Evolutionary conservation across 2,113 vertebrate genomes (phyloP).

Genomic region (Ictalurus furcatus): DNA sequence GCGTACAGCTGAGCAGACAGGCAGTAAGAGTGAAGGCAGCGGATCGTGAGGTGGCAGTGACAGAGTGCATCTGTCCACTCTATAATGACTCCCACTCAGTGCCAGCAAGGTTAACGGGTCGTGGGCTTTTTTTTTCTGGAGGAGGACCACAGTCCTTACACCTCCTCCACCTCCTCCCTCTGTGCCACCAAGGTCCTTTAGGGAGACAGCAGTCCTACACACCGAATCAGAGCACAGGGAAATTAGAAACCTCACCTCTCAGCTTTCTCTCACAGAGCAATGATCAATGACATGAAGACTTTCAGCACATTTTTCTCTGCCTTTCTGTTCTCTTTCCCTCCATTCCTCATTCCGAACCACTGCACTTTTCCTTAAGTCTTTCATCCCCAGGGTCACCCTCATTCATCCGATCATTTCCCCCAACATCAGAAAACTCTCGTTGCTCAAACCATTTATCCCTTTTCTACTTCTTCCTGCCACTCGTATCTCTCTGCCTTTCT

Average conservation of each 20-base stretch:
- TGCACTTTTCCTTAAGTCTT: background rate
- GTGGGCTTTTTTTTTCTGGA: background rate
- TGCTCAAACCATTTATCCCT: slow-evolving; percentile 8
- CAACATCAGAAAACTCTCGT: background rate
- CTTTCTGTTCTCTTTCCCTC: background rate
- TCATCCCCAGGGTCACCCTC: slow-evolving; percentile 13
- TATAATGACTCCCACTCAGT: slow-evolving; percentile 59
- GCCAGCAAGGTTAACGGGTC: slow-evolving; percentile 35
- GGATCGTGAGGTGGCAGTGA: slow-evolving; percentile 48
- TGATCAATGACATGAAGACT: background rate
- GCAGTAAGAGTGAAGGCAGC: slow-evolving; percentile 43
- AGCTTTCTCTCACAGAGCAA: background rate
- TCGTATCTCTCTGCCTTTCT: background rate
- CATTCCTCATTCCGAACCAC: background rate
- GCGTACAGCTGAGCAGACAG: slow-evolving; percentile 18
- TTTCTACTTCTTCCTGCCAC: background rate
- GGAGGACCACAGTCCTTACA: background rate
- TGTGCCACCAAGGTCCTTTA: slow-evolving; percentile 28
- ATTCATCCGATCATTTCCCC: background rate
- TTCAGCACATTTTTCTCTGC: background rate
- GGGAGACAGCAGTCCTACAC: slow-evolving; percentile 11
- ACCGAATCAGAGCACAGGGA: background rate
- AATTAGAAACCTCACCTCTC: slow-evolving; percentile 14
- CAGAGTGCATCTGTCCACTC: slow-evolving; percentile 60
- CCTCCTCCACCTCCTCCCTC: background rate